Conservation (phyloP, 2,113 vertebrate genomes). For the Echinops telfairi region DNA sequence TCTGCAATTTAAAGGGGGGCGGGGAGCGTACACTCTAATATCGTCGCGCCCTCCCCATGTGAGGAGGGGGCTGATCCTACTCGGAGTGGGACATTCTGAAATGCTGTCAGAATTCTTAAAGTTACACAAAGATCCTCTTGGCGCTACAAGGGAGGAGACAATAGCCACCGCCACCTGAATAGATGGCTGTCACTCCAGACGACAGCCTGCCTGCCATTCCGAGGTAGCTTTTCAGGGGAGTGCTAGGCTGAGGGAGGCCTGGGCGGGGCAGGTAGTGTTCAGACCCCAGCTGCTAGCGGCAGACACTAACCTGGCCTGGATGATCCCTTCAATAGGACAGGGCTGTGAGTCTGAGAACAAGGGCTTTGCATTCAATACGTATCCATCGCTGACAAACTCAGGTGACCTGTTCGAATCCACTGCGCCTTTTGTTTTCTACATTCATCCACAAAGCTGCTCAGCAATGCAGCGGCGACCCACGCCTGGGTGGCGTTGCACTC, state of each 20-base stretch:
- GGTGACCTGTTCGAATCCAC: not conserved
- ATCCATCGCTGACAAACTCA: not conserved
- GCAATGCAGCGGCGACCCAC: not conserved
- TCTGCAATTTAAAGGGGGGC: slow-evolving; percentile 79
- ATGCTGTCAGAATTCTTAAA: slow-evolving; percentile 81
- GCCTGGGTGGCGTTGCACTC: not conserved
- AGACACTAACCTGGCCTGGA: not conserved
- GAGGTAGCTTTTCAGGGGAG: slow-evolving; percentile 3
- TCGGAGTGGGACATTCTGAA: slow-evolving; percentile 70
- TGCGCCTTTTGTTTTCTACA: not conserved
- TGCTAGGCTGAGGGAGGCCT: not conserved
- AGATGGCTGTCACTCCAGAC: slow-evolving; percentile 82
- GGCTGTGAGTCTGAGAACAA: slow-evolving; percentile 7
- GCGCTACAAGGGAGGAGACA: slow-evolving; percentile 79
- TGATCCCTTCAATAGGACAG: not conserved
- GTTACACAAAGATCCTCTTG: slow-evolving; percentile 81
- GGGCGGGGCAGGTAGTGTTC: not conserved
- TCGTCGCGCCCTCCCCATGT: slow-evolving; percentile 61
- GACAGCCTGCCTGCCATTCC: slow-evolving; percentile 69
- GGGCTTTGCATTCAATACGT: not conserved
- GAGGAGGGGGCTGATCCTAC: slow-evolving; percentile 78
- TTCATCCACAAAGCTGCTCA: slow-evolving; percentile 30
- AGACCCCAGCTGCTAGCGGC: not conserved
- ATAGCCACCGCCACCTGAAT: slow-evolving; percentile 78
- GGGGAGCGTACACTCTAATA: slow-evolving; percentile 82